phyloP scores from a whole-genome alignment of 2,888 invertebrate genomes.

The Lagria hirta region DNA sequence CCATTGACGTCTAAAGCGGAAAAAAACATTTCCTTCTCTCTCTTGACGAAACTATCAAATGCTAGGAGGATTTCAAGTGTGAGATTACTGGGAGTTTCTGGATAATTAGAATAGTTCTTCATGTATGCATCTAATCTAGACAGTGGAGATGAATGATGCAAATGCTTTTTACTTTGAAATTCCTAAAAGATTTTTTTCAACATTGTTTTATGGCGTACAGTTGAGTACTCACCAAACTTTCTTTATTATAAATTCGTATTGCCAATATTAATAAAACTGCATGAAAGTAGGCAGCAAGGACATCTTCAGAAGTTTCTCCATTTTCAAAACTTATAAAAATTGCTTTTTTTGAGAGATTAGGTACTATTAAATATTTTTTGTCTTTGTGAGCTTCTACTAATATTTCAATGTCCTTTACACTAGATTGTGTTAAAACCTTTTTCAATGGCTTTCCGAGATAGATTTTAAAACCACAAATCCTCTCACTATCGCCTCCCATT shows the following conservation, averaged over 20 bases:
- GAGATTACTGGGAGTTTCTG: slow-evolving; percentile 33
- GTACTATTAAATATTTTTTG: slow-evolving; percentile 60
- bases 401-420: slow-evolving; percentile 48
- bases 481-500: slow-evolving; percentile 56
- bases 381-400: slow-evolving; percentile 55
- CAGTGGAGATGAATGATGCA: slow-evolving; percentile 47
- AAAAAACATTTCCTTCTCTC: slow-evolving; percentile 48
- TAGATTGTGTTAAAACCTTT: slow-evolving; percentile 27
- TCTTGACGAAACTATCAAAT: slow-evolving; percentile 46
- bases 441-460: slow-evolving; percentile 61
- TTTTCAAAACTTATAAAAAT: slow-evolving; percentile 62
- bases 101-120: slow-evolving; percentile 40
- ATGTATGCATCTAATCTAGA: slow-evolving; percentile 44
- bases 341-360: slow-evolving; percentile 53
- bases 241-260: slow-evolving; percentile 47
- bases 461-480: slow-evolving; percentile 65
- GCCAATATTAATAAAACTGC: slow-evolving; percentile 61
- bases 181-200: slow-evolving; percentile 38
- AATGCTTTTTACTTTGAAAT: slow-evolving; percentile 45
- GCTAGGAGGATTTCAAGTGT: slow-evolving; percentile 37
- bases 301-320: slow-evolving; percentile 56
- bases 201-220: too few relatives aligned
- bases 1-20: slow-evolving; percentile 48
- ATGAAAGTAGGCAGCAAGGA: slow-evolving; percentile 71
- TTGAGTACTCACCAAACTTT: slow-evolving; percentile 42